A percentile compares a stretch with the other conserved stretches of the same genome.
These are phyloP conservation scores for Sparidentex hasta DNA, from an alignment of 2,797 vertebrate species.

Conservation along the genomic window DNA sequence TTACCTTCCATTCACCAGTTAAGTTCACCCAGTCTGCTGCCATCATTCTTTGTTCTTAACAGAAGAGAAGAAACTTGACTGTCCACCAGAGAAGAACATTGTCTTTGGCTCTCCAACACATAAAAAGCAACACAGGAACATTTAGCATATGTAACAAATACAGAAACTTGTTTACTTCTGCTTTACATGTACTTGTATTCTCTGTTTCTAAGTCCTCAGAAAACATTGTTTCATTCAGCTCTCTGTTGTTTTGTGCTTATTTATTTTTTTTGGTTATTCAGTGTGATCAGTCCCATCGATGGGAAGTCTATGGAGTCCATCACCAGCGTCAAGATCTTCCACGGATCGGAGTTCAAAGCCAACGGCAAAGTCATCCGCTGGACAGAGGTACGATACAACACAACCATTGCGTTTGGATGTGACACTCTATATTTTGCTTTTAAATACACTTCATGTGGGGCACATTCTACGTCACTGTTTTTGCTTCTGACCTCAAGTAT, in stretches of 20 bases:
- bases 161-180: not conserved
- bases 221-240: not conserved
- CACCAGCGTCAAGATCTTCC: conserved; percentile 97
- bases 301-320: conserved; percentile 98
- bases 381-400: conserved; percentile 90
- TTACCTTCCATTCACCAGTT: not conserved
- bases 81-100: not conserved
- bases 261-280: conserved; percentile 75
- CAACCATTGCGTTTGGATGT: too few relatives aligned
- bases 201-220: not conserved
- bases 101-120: not conserved
- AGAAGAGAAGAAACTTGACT: not conserved
- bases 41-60: not conserved
- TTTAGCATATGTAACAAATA: not conserved
- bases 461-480: too few relatives aligned
- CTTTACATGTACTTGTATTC: not conserved
- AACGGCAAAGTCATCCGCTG: conserved; percentile 98
- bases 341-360: conserved; percentile 97
- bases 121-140: not conserved
- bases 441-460: too few relatives aligned
- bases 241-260: not conserved
- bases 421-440: too few relatives aligned
- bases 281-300: conserved; percentile 96
- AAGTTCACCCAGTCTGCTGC: not conserved
- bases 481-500: too few relatives aligned